phyloP scores from a whole-genome alignment of 2,888 invertebrate genomes.

The Stenurella melanura region DNA sequence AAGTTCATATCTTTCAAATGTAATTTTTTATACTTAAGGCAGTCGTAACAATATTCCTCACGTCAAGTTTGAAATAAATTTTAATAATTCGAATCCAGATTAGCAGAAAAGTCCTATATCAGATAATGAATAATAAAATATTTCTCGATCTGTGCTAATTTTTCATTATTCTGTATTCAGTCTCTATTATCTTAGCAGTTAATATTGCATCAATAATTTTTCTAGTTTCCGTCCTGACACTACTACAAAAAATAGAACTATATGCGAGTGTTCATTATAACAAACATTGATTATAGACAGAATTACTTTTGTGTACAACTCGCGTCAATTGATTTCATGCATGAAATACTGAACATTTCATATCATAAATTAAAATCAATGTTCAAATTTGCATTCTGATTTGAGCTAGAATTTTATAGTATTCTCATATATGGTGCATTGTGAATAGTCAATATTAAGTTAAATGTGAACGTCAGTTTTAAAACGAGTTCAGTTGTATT shows the following conservation, averaged over 20 bases:
- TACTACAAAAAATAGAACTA: not conserved
- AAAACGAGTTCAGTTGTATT: not conserved
- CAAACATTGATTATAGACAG: constrained; percentile 2
- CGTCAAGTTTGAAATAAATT: too few species aligned
- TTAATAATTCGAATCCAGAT: too few species aligned
- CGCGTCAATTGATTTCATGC: not conserved
- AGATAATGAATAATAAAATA: too few species aligned
- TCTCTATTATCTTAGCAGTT: too few species aligned
- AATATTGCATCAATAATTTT: not conserved
- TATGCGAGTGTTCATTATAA: not conserved
- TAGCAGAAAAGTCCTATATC: too few species aligned
- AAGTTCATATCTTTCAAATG: too few species aligned
- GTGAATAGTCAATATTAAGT: not conserved
- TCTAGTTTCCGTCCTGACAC: not conserved
- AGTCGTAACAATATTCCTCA: too few species aligned
- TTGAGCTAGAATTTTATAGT: not conserved
- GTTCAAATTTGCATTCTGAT: too few species aligned
- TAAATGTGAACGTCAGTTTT: not conserved
- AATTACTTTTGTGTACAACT: not conserved
- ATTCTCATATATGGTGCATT: not conserved
- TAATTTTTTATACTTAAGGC: too few species aligned
- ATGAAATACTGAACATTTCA: not conserved
- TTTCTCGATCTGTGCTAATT: too few species aligned
- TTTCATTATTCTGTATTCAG: too few species aligned
- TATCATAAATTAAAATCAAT: not conserved